Conservation (phyloP, 2,797 vertebrate genomes). For the Lagodon rhomboides region DNA sequence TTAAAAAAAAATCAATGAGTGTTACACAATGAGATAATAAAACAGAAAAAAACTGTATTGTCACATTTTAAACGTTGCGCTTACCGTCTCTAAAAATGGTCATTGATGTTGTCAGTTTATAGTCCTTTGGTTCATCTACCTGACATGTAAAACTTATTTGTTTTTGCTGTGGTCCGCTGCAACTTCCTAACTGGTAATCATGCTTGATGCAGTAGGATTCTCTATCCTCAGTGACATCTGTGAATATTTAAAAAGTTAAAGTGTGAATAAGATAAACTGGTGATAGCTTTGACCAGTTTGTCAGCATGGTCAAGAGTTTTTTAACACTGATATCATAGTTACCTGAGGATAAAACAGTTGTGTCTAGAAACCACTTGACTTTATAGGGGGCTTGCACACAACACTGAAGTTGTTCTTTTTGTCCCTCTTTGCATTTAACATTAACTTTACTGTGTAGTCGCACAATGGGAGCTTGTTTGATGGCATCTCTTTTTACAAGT, state of each 20-base stretch:
- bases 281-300: neutral
- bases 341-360: accelerated
- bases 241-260: conserved; percentile 15
- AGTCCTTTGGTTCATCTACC: neutral
- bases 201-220: conserved; percentile 46
- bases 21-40: neutral
- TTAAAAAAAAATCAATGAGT: conserved; percentile 15
- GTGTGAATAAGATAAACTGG: neutral
- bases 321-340: conserved; percentile 1
- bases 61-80: neutral
- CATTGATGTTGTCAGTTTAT: conserved; percentile 21
- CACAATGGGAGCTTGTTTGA: conserved; percentile 65
- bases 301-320: neutral
- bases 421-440: conserved; percentile 13
- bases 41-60: neutral
- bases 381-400: conserved; percentile 61
- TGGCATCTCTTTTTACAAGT: accelerated
- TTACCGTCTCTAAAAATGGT: conserved; percentile 49
- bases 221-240: accelerated
- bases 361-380: conserved; percentile 48
- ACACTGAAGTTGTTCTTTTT: conserved; percentile 34
- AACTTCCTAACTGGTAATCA: accelerated
- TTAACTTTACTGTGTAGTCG: conserved; percentile 1
- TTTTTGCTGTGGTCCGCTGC: accelerated
- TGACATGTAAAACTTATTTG: conserved; percentile 30